Conservation (phyloP, 2,113 vertebrate genomes). For the Rhinoderma darwinii region DNA sequence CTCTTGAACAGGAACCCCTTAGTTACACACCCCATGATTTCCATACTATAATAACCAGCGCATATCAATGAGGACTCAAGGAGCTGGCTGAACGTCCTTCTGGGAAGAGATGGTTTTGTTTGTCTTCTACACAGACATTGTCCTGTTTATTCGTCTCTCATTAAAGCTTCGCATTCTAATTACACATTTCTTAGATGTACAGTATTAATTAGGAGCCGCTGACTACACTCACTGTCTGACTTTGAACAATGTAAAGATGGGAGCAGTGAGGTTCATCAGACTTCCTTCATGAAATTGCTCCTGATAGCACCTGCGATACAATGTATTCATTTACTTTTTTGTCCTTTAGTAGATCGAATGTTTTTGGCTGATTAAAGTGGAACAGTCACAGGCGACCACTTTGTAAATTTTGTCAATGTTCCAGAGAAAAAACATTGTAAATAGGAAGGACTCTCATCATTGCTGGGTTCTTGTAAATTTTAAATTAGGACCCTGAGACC, state of each 20-base stretch:
- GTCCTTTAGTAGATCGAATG: background rate
- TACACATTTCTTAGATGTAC: background rate
- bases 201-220: conserved; percentile 11
- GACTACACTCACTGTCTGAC: too few species aligned
- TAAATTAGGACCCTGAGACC: too few species aligned
- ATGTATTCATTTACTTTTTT: background rate
- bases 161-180: background rate
- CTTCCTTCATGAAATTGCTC: background rate
- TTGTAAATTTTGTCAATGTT: background rate
- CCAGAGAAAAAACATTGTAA: background rate
- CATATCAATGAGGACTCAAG: conserved; percentile 47
- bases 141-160: background rate
- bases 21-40: background rate
- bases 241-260: background rate
- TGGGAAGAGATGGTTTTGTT: background rate
- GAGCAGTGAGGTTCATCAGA: background rate
- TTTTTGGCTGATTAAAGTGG: background rate
- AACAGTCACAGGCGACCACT: background rate
- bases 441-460: background rate
- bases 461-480: background rate
- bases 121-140: too few species aligned
- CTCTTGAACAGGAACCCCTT: background rate
- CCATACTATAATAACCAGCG: background rate
- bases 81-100: conserved; percentile 7
- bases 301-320: background rate